Base-by-base conservation (phyloP, 1,140 invertebrate species). In the Cheumatopsyche charites region DNA sequence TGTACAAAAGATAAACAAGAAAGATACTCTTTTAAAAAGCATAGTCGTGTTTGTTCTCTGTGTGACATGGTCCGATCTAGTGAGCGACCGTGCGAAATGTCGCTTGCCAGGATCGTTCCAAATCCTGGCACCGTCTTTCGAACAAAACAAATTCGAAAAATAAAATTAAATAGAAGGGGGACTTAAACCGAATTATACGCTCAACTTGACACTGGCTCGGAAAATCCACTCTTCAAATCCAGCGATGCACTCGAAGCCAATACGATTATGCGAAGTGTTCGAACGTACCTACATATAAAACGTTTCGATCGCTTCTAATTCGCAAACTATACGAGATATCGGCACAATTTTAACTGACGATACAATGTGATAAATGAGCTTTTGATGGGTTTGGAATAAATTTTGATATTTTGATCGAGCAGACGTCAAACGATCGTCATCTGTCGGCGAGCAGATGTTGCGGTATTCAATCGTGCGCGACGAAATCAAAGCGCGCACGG, bases 401-500 rank as follows among this genome's bases (percentile, higher is more conserved):
- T 36, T 36, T 36, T 36, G 29, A 36, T 36, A 36, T 36, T 36
- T 36, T 36, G 9, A 36, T 3, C 29, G 3, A 36, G 9, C 47
- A 49, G 13, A 15, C 5, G 47, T 5, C 13, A 49, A 21, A 21
- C 13, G 19, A n/a, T n/a, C n/a, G 17, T 63, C 36, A 63, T 4
- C 62, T 45, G 62, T 9, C 15, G 29, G n/a, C 9, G 63, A 63
- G 19, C 69, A 71, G 69, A 58, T 71, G 69, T 63, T 71, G 15
- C 47, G 7, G 41, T 29, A 7, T 36, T 15, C 61, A 43, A 21
- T 63, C 69, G 43, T 63, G 69, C 62, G 69, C 69, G 63, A 63
- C 58, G 58, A 71, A 71, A 71, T 71, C 69, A 65, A 42, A 71
- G 42, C 62, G 69, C 62, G 69, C 61, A 12, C 55, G 11, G 11